A percentile compares a stretch with the other conserved stretches of the same genome.
These are phyloP conservation scores for Stichopus horrens DNA, from an alignment of 53 echinoderm and acorn worm genomes.

Conservation along the genomic window DNA sequence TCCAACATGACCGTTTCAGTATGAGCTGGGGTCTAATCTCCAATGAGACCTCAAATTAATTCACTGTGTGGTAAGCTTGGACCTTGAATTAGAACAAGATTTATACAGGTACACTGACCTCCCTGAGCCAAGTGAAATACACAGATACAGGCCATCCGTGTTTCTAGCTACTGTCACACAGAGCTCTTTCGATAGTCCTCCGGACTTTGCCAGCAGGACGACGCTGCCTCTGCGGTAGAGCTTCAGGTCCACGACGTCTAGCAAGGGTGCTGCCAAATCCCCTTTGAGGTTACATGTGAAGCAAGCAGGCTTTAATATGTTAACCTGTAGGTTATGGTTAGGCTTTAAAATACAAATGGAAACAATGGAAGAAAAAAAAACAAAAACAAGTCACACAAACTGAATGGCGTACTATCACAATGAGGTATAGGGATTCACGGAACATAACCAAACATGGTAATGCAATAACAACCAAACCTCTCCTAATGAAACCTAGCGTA, in stretches of 20 bases:
- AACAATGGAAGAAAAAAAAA: not conserved
- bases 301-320: conserved; percentile 65
- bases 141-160: conserved; percentile 64
- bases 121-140: conserved; percentile 59
- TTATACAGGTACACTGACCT: conserved; percentile 35
- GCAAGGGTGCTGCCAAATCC: conserved; percentile 53
- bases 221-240: conserved; percentile 72
- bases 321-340: conserved; percentile 62
- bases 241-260: conserved; percentile 54
- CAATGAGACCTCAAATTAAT: too few relatives aligned
- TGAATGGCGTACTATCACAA: too few relatives aligned
- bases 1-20: too few relatives aligned
- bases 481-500: too few relatives aligned
- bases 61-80: too few relatives aligned
- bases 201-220: conserved; percentile 62
- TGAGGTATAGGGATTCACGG: too few relatives aligned
- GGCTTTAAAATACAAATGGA: conserved; percentile 18
- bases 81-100: too few relatives aligned
- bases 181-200: conserved; percentile 60
- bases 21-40: too few relatives aligned
- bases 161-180: conserved; percentile 52
- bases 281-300: conserved; percentile 66
- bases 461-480: too few relatives aligned
- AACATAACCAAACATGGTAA: too few relatives aligned
- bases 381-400: not conserved